These are phyloP conservation scores for Cyclura pinguis DNA, from an alignment of 2,797 vertebrate genomes.

Conservation along the genomic window DNA sequence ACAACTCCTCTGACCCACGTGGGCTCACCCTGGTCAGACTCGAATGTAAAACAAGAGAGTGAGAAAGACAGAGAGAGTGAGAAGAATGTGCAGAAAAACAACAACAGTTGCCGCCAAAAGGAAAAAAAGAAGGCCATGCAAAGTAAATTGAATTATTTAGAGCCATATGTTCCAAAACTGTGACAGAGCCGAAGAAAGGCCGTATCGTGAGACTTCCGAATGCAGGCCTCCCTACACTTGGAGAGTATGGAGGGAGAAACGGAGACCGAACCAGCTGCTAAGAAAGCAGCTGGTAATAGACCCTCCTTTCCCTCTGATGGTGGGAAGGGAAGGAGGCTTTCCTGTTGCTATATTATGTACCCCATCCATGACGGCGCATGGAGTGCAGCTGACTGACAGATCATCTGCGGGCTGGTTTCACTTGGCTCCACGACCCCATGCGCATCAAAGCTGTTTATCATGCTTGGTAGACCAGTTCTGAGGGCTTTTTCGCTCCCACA, in stretches of 20 bases:
- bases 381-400: background rate
- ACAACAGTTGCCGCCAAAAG: slow-evolving; percentile 67
- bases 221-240: slow-evolving; percentile 48
- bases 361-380: background rate
- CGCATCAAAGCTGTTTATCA: background rate
- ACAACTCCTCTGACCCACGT: background rate
- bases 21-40: background rate
- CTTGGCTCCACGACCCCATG: too few relatives aligned
- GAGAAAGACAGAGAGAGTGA: background rate
- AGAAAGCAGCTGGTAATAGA: slow-evolving; percentile 43
- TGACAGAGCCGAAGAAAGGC: slow-evolving; percentile 69
- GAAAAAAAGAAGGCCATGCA: slow-evolving; percentile 35
- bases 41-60: slow-evolving; percentile 42
- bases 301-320: slow-evolving; percentile 29
- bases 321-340: background rate
- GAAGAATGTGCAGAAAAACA: slow-evolving; percentile 51
- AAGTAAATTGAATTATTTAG: slow-evolving; percentile 81
- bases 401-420: too few relatives aligned
- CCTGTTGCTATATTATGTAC: background rate
- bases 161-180: slow-evolving; percentile 79
- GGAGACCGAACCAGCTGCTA: slow-evolving; percentile 10
- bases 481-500: background rate
- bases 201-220: slow-evolving; percentile 67
- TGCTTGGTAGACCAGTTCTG: background rate
- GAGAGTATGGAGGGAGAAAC: background rate